Percentiles rank a stretch among this genome's conserved stretches.
phyloP scores from a whole-genome alignment of 2,888 invertebrate species.

The Lucinisca nassula region DNA sequence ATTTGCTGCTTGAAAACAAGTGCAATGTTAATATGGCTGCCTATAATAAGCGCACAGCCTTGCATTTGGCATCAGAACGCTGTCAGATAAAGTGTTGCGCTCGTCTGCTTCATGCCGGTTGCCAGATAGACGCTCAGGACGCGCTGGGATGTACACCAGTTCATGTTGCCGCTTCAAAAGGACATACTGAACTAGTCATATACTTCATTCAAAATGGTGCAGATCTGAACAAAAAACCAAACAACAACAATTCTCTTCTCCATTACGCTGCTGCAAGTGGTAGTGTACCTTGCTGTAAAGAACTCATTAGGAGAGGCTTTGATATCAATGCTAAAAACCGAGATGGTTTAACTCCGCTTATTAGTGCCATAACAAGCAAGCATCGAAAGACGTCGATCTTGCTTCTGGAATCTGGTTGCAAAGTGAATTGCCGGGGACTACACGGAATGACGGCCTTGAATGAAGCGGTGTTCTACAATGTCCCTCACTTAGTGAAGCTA shows the following conservation, averaged over 20 bases:
- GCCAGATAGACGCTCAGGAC: slow-evolving; percentile 82
- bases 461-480: slow-evolving; percentile 86
- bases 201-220: slow-evolving; percentile 81
- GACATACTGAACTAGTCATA: slow-evolving; percentile 78
- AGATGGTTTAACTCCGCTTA: slow-evolving; percentile 83
- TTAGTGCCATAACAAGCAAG: slow-evolving; percentile 80
- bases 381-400: slow-evolving; percentile 77
- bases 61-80: slow-evolving; percentile 84
- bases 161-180: slow-evolving; percentile 84
- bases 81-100: slow-evolving; percentile 78
- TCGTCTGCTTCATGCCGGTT: slow-evolving; percentile 78
- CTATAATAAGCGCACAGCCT: slow-evolving; percentile 82
- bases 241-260: slow-evolving; percentile 80
- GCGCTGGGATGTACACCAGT: slow-evolving; percentile 83
- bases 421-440: slow-evolving; percentile 76
- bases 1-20: slow-evolving; percentile 79
- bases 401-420: slow-evolving; percentile 80
- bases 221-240: slow-evolving; percentile 76
- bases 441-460: slow-evolving; percentile 86
- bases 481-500: slow-evolving; percentile 80
- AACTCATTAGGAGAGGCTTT: slow-evolving; percentile 74
- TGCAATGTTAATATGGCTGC: slow-evolving; percentile 84
- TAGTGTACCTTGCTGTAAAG: slow-evolving; percentile 78
- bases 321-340: slow-evolving; percentile 79
- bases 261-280: slow-evolving; percentile 85